Percentiles rank a stretch among this genome's conserved stretches.
Evolutionary conservation across 2,113 vertebrate species (phyloP).

Genomic region (Mormyrus iriodes): DNA sequence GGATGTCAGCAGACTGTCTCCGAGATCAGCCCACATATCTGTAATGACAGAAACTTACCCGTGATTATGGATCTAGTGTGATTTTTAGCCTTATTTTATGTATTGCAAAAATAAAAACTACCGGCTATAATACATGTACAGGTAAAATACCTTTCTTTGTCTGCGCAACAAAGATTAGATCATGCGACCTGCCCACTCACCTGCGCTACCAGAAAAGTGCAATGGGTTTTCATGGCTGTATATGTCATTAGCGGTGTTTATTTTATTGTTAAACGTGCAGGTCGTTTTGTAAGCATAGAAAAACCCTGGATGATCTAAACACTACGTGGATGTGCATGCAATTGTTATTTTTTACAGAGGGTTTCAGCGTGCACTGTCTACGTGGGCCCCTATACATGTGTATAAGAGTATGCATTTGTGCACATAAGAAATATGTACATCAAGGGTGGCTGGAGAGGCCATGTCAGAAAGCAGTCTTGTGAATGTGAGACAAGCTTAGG

Average conservation of each 20-base stretch:
- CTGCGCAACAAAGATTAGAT: not conserved
- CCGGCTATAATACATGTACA: not conserved
- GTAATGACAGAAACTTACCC: not conserved
- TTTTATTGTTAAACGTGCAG: not conserved
- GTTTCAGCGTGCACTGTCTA: not conserved
- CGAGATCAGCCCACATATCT: conserved; percentile 2
- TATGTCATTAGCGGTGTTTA: not conserved
- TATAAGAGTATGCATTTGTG: not conserved
- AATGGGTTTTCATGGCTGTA: not conserved
- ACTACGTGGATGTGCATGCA: not conserved
- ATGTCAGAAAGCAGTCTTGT: not conserved
- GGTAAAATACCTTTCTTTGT: conserved; percentile 10
- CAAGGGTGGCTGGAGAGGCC: not conserved
- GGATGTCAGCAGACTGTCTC: conserved; percentile 12
- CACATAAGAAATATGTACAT: not conserved
- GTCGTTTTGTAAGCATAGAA: not conserved
- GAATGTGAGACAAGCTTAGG: not conserved
- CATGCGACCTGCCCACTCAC: not conserved
- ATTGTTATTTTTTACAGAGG: not conserved
- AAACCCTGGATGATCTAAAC: not conserved
- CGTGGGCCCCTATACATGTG: not conserved
- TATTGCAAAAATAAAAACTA: not conserved
- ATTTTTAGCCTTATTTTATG: not conserved
- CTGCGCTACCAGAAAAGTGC: not conserved
- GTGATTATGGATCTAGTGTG: not conserved